Evolutionary conservation across 2,113 vertebrate genomes (phyloP).

Genomic region (Steatornis caripensis): DNA sequence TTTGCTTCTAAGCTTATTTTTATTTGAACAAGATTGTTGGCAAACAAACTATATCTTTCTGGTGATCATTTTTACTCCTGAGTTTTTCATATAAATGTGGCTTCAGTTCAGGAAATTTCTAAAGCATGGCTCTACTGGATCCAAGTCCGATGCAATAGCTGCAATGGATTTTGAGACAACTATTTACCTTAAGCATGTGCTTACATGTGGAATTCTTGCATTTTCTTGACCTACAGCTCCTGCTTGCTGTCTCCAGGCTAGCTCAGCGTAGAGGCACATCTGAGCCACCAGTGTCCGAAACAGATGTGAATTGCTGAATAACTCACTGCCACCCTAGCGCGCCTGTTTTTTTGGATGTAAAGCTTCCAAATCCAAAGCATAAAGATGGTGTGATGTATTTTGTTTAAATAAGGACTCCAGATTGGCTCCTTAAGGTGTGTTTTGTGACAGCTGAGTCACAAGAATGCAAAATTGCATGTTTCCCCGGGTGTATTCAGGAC

Average conservation of each 20-base stretch:
- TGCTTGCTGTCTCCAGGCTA: background rate
- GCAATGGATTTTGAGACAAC: background rate
- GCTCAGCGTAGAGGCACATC: background rate
- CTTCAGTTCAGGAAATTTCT: background rate
- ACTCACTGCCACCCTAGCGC: background rate
- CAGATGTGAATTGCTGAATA: background rate
- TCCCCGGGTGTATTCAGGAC: background rate
- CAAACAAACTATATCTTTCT: background rate
- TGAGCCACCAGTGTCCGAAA: background rate
- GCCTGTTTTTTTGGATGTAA: background rate
- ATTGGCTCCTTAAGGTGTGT: background rate
- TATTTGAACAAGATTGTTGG: background rate
- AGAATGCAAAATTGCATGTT: background rate
- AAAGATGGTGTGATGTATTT: background rate
- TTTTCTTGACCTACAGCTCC: background rate
- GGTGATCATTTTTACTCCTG: background rate
- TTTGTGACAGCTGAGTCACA: background rate
- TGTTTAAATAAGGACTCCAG: background rate
- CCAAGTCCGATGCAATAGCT: accelerated
- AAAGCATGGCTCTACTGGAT: background rate
- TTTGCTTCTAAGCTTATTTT: background rate
- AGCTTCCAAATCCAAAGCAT: background rate
- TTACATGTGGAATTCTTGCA: background rate
- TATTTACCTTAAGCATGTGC: background rate
- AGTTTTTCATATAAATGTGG: background rate